Base-by-base conservation (phyloP, 1,140 invertebrate species). In the Aleiodes sp. region DNA sequence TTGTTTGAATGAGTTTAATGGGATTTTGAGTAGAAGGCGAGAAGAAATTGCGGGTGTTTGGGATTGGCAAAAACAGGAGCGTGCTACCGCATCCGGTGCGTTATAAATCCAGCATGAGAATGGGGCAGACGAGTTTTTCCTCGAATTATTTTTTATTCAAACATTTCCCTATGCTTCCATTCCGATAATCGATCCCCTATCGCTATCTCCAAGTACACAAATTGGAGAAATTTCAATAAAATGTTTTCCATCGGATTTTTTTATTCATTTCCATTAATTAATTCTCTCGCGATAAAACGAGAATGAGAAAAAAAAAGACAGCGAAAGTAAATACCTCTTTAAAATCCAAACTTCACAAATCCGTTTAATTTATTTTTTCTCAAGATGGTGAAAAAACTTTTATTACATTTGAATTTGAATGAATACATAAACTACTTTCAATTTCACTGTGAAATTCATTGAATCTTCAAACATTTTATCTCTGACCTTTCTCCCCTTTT, bases 361-460 rank as follows among this genome's bases (percentile, higher is more conserved):
- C n/a, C n/a, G n/a, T n/a, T n/a, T n/a, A n/a, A n/a, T n/a, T n/a
- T n/a, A n/a, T n/a, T n/a, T n/a, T n/a, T n/a, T n/a, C n/a, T n/a
- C n/a, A n/a, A n/a, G 39, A 43, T 4, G 6, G n/a, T 6, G 39
- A 16, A 16, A 43, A 43, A 43, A 43, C 1, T 43, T 43, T 43
- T 43, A 43, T 43, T 43, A 16, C 39, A 43, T 43, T 43, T 43
- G 19, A 43, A 43, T 43, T 43, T 43, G 39, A 43, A 43, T 43
- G 39, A 43, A 43, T 43, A 43, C 39, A 16, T 43, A 43, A 43
- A 43, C 39, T 43, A 43, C 39, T 43, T 43, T 43, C n/a, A 43
- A 43, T 43, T 43, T 43, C 39, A 43, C 19, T 43, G 12, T 43
- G n/a, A 16, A 43, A 43, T 16, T 14, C 12, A 16, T 43, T 43